These are phyloP conservation scores for Platyscapa corneri DNA, from an alignment of 1,140 invertebrate genomes.

Conservation along the genomic window DNA sequence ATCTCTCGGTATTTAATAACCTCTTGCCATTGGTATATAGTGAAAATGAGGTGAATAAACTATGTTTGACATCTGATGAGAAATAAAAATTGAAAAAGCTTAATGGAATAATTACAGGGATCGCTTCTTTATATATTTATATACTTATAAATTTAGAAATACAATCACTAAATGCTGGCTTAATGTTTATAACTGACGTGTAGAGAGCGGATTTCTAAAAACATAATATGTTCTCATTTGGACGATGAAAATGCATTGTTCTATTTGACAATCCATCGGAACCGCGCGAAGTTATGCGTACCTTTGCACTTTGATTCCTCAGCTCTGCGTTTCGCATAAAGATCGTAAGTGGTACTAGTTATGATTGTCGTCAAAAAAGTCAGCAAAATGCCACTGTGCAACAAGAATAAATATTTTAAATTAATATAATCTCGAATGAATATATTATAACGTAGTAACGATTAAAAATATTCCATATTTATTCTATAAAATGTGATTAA, in stretches of 20 bases:
- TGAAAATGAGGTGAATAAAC: constrained; percentile 68
- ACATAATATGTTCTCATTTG: constrained; percentile 28
- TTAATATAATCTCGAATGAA: not conserved
- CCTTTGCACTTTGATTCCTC: constrained; percentile 42
- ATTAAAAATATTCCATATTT: too few species aligned
- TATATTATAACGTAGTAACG: too few species aligned
- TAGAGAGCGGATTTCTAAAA: constrained; percentile 23
- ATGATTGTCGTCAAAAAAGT: constrained; percentile 57
- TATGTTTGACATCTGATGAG: constrained; percentile 34
- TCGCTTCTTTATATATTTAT: too few species aligned
- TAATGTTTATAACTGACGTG: constrained; percentile 3
- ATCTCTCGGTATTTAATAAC: constrained; percentile 63
- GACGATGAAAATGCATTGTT: constrained; percentile 33
- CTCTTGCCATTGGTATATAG: constrained; percentile 72
- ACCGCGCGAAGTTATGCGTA: constrained; percentile 38
- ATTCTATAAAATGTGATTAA: too few species aligned
- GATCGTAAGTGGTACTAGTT: constrained; percentile 62
- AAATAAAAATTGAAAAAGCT: not conserved
- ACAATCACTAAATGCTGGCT: constrained; percentile 3
- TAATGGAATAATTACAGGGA: not conserved
- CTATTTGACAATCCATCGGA: constrained; percentile 23
- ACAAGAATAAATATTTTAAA: not conserved
- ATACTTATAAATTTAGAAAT: not conserved
- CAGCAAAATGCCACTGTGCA: constrained; percentile 27
- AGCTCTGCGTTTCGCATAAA: constrained; percentile 28